Evolutionary conservation across 2,888 invertebrate genomes (phyloP).

Genomic region (Sthenelais limicola): DNA sequence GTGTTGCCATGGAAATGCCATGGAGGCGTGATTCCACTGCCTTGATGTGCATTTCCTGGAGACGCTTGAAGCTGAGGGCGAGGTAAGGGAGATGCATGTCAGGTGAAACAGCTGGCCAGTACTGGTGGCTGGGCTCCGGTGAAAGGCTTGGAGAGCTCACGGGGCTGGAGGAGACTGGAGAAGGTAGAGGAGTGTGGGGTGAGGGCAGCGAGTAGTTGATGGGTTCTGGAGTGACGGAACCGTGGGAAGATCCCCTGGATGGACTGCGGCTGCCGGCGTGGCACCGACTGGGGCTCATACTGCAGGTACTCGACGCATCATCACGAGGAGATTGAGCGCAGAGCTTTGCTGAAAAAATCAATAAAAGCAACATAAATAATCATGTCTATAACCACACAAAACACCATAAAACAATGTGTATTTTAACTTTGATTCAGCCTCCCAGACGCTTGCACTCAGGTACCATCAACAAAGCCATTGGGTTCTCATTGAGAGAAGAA

Average conservation of each 20-base stretch:
- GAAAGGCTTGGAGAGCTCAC: conserved; percentile 14
- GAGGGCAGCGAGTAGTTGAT: conserved; percentile 31
- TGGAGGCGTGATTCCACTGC: conserved; percentile 32
- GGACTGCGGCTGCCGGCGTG: background rate
- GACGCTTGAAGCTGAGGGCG: conserved; percentile 40
- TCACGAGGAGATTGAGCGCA: no score
- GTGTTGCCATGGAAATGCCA: background rate
- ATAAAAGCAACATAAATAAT: conserved; percentile 17
- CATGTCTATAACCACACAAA: no score
- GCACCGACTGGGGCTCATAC: background rate
- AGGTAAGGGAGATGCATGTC: conserved; percentile 28
- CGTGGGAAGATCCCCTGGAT: conserved; percentile 2
- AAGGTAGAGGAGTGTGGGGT: background rate
- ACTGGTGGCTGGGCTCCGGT: background rate
- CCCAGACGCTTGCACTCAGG: no score
- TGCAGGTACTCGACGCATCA: no score
- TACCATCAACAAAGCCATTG: no score
- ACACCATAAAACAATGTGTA: no score
- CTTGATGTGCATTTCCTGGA: conserved; percentile 40
- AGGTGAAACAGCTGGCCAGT: background rate
- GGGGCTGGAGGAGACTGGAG: background rate
- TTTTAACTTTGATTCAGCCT: no score
- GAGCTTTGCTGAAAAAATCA: conserved; percentile 27
- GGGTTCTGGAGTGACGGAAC: conserved; percentile 13
- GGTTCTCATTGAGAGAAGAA: no score